These are phyloP conservation scores for Thamnophis sirtalis DNA, from an alignment of 2,113 vertebrate species.

Conservation along the genomic window DNA sequence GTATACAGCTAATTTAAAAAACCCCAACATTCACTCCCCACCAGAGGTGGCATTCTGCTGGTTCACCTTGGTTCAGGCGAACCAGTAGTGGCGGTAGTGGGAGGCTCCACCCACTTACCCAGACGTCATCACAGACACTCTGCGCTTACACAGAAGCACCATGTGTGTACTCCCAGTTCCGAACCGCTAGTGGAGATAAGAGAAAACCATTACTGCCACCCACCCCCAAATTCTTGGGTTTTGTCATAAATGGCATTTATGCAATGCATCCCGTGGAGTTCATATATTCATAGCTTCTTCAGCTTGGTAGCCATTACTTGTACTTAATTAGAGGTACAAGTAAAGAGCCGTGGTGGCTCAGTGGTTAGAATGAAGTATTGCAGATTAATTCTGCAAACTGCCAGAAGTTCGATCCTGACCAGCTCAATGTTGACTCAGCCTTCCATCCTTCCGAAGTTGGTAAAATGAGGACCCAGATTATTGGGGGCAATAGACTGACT, in stretches of 20 bases:
- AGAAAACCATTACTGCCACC: neutral
- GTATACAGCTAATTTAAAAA: neutral
- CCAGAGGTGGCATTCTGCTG: too few species aligned
- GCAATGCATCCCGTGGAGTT: neutral
- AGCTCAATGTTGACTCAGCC: neutral
- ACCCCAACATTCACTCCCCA: neutral
- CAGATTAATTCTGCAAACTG: neutral
- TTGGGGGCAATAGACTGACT: neutral
- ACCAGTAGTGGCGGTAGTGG: too few species aligned
- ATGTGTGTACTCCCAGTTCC: too few species aligned
- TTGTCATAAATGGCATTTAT: neutral
- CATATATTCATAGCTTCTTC: too few species aligned
- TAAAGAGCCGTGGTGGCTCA: neutral
- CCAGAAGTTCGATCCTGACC: neutral
- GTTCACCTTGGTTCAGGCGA: too few species aligned
- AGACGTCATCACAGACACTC: too few species aligned
- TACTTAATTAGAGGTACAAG: neutral
- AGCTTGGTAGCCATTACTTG: neutral
- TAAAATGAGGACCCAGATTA: neutral
- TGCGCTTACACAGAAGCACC: too few species aligned
- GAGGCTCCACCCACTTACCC: too few species aligned
- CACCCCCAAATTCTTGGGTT: neutral
- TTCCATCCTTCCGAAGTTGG: neutral
- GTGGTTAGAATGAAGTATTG: neutral
- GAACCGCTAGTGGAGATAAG: too few species aligned